A percentile compares a stretch with the other conserved stretches of the same genome.
Conservation (phyloP, 2,113 vertebrate species). For the Edolisoma coerulescens region DNA sequence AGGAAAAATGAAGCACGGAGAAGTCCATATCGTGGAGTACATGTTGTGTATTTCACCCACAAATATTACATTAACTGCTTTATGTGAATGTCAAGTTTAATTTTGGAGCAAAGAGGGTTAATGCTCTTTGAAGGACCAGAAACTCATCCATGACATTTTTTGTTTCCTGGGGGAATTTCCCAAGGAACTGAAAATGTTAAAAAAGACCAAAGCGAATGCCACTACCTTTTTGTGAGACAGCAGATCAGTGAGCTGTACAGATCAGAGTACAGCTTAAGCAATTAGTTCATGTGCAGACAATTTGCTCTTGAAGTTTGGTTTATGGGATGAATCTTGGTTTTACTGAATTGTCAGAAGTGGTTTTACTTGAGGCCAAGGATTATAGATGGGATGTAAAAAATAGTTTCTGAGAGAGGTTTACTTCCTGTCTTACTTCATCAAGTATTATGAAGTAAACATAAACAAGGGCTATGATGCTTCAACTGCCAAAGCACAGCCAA, state of each 20-base stretch:
- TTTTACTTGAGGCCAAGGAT: constrained; percentile 8
- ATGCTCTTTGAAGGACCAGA: background rate
- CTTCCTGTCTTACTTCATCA: background rate
- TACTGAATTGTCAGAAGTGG: background rate
- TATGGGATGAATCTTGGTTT: background rate
- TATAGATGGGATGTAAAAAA: background rate
- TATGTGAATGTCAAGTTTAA: background rate
- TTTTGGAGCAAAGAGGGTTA: background rate
- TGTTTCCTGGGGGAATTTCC: background rate
- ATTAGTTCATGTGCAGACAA: background rate
- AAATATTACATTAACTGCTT: background rate
- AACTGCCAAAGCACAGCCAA: background rate
- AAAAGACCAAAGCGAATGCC: background rate
- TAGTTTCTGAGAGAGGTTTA: background rate
- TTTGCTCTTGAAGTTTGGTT: background rate
- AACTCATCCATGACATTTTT: background rate
- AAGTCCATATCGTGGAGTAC: background rate
- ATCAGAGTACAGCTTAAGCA: background rate
- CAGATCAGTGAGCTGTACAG: background rate
- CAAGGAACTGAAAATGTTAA: background rate
- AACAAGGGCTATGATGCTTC: background rate
- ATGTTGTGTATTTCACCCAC: background rate
- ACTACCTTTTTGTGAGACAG: background rate
- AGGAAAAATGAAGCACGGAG: background rate
- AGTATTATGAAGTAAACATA: background rate